Conservation (phyloP, 2,888 invertebrate species). For the Acleris holmiana region DNA sequence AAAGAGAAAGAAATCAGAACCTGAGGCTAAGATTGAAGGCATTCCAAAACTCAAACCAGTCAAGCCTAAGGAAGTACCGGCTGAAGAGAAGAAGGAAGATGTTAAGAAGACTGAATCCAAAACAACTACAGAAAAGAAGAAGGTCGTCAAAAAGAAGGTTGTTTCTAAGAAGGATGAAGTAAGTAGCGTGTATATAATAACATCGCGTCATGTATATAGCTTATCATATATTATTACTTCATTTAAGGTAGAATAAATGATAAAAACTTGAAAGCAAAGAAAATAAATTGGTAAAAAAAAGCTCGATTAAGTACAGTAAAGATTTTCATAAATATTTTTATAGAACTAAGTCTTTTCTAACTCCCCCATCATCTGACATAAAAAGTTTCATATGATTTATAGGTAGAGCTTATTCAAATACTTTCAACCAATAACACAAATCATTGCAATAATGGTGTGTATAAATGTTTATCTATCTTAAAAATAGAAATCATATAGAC, state of each 20-base stretch:
- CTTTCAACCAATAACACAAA: too few species aligned
- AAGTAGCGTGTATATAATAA: conserved; percentile 53
- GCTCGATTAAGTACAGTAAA: too few species aligned
- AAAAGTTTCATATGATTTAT: too few species aligned
- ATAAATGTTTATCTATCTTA: too few species aligned
- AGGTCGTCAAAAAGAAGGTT: conserved; percentile 78
- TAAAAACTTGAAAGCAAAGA: background rate
- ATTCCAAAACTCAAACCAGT: conserved; percentile 85
- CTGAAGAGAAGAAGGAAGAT: conserved; percentile 74
- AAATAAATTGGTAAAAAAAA: too few species aligned
- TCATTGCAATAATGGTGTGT: too few species aligned
- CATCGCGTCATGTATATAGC: conserved; percentile 54
- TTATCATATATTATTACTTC: conserved; percentile 40
- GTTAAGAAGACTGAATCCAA: conserved; percentile 78
- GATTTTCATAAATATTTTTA: too few species aligned
- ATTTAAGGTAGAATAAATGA: background rate
- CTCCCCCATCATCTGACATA: too few species aligned
- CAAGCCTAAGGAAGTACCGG: conserved; percentile 78
- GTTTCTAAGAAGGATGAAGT: conserved; percentile 79
- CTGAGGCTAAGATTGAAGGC: conserved; percentile 85
- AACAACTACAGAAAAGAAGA: conserved; percentile 64
- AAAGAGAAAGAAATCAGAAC: conserved; percentile 70
- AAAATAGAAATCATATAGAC: background rate
- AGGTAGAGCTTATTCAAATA: too few species aligned
- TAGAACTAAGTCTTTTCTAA: too few species aligned